Evolutionary conservation across 2,797 vertebrate genomes (phyloP).

Genomic region (Thaleichthys pacificus): DNA sequence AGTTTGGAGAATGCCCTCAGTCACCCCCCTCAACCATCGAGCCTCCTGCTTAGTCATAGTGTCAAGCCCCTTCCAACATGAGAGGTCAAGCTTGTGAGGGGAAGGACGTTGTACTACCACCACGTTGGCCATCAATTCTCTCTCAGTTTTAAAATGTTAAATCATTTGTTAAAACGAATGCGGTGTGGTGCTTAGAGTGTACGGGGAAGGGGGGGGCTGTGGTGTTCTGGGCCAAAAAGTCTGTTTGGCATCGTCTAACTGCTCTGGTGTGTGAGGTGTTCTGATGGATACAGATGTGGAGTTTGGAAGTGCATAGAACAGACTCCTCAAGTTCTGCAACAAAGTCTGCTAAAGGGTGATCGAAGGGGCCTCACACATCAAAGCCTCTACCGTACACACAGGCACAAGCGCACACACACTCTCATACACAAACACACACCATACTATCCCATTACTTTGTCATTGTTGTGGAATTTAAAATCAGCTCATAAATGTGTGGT

Average conservation of each 20-base stretch:
- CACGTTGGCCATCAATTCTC: too few species aligned
- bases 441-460: slow-evolving; percentile 20
- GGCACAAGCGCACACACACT: slow-evolving; percentile 8
- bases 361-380: background rate
- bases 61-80: background rate
- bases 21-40: background rate
- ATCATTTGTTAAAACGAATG: too few species aligned
- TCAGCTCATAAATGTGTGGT: background rate
- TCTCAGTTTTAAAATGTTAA: too few species aligned
- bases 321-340: background rate
- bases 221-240: background rate
- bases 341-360: slow-evolving; percentile 6
- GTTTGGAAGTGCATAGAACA: background rate
- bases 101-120: background rate
- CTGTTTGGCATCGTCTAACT: background rate
- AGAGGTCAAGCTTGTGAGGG: too few species aligned
- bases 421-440: slow-evolving; percentile 2
- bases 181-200: too few species aligned
- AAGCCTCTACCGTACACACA: slow-evolving; percentile 5
- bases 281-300: background rate
- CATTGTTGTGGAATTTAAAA: background rate
- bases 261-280: background rate
- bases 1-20: background rate
- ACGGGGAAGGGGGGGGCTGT: background rate
- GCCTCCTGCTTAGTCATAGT: too few species aligned